Conservation (phyloP, 2,888 invertebrate genomes). For the Drosophila antonietae region DNA sequence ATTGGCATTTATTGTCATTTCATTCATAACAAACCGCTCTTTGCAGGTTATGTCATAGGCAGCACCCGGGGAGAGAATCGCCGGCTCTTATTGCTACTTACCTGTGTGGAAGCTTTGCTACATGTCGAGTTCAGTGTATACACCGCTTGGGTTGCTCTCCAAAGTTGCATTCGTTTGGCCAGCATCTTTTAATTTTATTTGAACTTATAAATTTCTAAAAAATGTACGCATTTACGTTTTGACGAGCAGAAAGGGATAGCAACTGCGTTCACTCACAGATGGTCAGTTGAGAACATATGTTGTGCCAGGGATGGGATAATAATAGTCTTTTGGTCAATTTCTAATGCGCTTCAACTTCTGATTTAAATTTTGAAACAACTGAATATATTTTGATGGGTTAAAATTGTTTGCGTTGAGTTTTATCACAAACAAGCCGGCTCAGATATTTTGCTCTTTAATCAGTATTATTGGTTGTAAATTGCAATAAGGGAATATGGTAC, state of each 20-base stretch:
- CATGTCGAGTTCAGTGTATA: conserved; percentile 41
- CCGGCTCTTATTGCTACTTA: conserved; percentile 45
- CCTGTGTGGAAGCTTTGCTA: conserved; percentile 57
- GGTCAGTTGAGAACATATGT: conserved; percentile 36
- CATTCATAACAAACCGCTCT: conserved; percentile 53
- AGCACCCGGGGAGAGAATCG: conserved; percentile 3
- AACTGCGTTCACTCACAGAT: conserved; percentile 29
- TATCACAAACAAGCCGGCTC: not conserved
- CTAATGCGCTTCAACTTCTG: not conserved
- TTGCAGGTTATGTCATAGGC: conserved; percentile 81
- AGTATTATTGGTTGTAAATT: not conserved
- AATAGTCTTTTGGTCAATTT: not conserved
- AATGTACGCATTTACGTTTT: conserved; percentile 38
- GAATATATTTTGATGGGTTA: not conserved
- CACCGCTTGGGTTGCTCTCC: conserved; percentile 57
- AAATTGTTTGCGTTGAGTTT: not conserved
- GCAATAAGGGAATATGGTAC: not conserved
- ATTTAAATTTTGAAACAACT: conserved; percentile 7
- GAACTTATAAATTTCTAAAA: conserved; percentile 50
- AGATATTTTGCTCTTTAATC: not conserved
- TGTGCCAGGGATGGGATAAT: conserved; percentile 33
- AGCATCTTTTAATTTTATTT: conserved; percentile 60
- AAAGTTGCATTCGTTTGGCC: conserved; percentile 69
- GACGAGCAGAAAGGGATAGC: conserved; percentile 40
- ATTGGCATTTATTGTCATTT: not conserved